Base-by-base conservation (phyloP, 2,888 invertebrate species). In the Schizotus pectinicornis region DNA sequence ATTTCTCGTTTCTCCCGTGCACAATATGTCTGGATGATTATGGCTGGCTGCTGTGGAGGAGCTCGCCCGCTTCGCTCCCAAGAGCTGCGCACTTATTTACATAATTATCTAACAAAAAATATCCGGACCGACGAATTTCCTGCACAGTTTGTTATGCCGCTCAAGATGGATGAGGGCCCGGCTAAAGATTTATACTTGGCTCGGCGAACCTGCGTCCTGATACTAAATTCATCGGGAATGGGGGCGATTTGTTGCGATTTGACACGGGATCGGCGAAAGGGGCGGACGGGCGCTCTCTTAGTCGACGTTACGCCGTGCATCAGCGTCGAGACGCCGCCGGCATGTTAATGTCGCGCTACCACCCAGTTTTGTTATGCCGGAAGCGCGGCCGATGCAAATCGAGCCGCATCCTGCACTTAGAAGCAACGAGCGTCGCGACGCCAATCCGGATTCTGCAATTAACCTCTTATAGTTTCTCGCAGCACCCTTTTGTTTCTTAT, bases 161-260 rank as follows among this genome's bases (percentile, higher is more conserved):
- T 63, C 41, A 60, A 64, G 68, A 67, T 67, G 53, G 58, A 67
- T 64, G 64, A 52, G 46, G 50, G 58, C 56, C 56, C 52, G 54
- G 51, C 46, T 22, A 60, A 61, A 51, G 62, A 64, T 62, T 62
- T 67, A 64, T 65, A 56, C 59, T 58, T 62, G 61, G 61, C 56
- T 57, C 52, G 61, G 62, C 59, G 59, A 61, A 53, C 50, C 56
- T 58, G 63, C 55, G 61, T 64, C 52, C 63, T 60, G 61, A 56
- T 64, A 60, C 59, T 66, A 66, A 67, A 69, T 69, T 68, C 63
- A 62, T 63, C 62, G 61, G 63, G 65, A 69, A 69, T 68, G 64
- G 61, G 63, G 60, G 64, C 66, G 63, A 69, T 70, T 66, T 67
- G 67, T 70, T 69, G 61, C 67, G 63, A 65, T 69, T 67, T 69